phyloP scores from a whole-genome alignment of 2,888 invertebrate species.

The Tineola bisselliella region DNA sequence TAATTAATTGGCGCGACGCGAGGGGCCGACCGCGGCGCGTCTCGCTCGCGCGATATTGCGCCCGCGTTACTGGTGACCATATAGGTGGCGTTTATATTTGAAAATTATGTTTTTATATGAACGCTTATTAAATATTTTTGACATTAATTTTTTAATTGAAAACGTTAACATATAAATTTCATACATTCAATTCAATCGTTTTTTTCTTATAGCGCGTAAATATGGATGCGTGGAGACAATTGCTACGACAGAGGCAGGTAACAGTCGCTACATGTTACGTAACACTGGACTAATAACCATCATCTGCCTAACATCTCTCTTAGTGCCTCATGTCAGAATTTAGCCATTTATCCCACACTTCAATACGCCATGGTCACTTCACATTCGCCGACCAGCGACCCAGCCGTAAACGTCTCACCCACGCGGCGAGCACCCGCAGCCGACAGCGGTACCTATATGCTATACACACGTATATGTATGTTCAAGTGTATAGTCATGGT shows the following conservation, averaged over 20 bases:
- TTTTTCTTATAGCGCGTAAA: too few species aligned
- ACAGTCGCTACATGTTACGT: too few species aligned
- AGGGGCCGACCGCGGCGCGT: conserved; percentile 64
- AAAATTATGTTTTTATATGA: background rate
- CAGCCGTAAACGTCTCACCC: conserved; percentile 67
- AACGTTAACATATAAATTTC: too few species aligned
- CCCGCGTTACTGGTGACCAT: conserved; percentile 35
- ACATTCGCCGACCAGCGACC: conserved; percentile 54
- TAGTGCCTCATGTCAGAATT: too few species aligned
- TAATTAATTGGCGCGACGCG: conserved; percentile 68
- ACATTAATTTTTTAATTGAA: too few species aligned
- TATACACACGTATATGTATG: conserved; percentile 39
- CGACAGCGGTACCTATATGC: conserved; percentile 27
- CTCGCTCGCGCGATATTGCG: conserved; percentile 58
- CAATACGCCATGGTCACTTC: conserved; percentile 28
- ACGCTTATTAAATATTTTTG: too few species aligned
- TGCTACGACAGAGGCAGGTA: too few species aligned
- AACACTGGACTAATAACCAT: too few species aligned
- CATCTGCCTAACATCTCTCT: too few species aligned
- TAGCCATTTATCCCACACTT: background rate
- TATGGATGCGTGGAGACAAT: too few species aligned
- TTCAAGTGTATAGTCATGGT: conserved; percentile 2
- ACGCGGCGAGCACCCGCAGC: conserved; percentile 51
- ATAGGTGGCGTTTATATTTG: background rate
- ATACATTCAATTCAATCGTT: too few species aligned